phyloP scores from a whole-genome alignment of 2,113 vertebrate genomes.

The Sturnus vulgaris region DNA sequence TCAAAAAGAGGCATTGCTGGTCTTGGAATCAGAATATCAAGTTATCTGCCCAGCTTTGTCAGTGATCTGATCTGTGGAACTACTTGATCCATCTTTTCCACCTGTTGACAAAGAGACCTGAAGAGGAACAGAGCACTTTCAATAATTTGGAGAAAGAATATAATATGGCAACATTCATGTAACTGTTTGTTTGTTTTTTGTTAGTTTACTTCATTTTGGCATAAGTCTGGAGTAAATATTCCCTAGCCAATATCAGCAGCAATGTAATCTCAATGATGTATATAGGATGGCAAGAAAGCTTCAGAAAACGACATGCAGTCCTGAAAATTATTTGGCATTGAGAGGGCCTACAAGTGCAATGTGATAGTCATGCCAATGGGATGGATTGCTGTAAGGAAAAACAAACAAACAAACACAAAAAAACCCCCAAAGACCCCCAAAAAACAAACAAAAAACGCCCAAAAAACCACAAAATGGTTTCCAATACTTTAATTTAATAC shows the following conservation, averaged over 20 bases:
- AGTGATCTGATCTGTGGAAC: not conserved
- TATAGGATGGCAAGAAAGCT: not conserved
- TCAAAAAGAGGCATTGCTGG: not conserved
- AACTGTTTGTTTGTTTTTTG: fast-evolving
- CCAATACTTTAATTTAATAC: not conserved
- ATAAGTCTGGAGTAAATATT: not conserved
- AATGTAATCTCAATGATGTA: not conserved
- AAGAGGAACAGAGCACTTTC: not conserved
- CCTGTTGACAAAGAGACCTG: not conserved
- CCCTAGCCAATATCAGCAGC: not conserved
- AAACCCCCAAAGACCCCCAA: not conserved
- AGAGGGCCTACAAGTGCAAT: not conserved
- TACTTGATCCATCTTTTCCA: not conserved
- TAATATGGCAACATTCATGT: not conserved
- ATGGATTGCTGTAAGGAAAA: not conserved
- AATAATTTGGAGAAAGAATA: not conserved
- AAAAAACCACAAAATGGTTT: not conserved
- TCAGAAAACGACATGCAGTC: not conserved
- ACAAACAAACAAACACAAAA: not conserved
- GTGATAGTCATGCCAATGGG: not conserved
- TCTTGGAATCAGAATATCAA: not conserved
- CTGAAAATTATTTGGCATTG: not conserved
- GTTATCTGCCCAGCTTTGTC: not conserved
- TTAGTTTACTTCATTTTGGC: not conserved
- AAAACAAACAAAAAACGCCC: not conserved